Evolutionary conservation across 1,140 invertebrate species (phyloP).

Genomic region (Drosophila ambigua): DNA sequence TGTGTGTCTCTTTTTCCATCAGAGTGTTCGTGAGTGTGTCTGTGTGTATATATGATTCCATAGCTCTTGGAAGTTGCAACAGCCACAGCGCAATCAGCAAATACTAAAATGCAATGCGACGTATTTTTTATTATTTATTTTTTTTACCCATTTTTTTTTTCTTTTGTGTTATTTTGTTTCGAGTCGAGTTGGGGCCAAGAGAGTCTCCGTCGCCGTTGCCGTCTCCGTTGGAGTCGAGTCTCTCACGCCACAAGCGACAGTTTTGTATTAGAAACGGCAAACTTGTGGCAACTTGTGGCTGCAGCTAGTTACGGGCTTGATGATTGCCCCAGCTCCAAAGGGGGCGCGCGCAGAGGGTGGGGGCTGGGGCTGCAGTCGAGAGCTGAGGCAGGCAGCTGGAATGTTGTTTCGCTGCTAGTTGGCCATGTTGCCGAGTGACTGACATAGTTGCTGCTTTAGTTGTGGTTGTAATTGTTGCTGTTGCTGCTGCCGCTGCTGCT

Average conservation of each 20-base stretch:
- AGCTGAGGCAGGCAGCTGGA: slow-evolving; percentile 59
- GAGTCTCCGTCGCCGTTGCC: slow-evolving; percentile 24
- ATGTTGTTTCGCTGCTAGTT: slow-evolving; percentile 77
- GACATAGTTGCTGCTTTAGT: slow-evolving; percentile 70
- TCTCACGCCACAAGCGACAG: slow-evolving; percentile 79
- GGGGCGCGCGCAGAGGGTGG: neutral
- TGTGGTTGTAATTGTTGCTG: slow-evolving; percentile 35
- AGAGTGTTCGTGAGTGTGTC: slow-evolving; percentile 30
- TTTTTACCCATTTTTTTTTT: slow-evolving; percentile 34
- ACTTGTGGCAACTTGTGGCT: slow-evolving; percentile 63
- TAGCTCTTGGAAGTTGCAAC: slow-evolving; percentile 38
- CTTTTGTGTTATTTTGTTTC: slow-evolving; percentile 28
- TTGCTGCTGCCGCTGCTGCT: slow-evolving; percentile 9
- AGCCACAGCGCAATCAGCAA: slow-evolving; percentile 63
- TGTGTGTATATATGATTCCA: slow-evolving; percentile 65
- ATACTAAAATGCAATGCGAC: slow-evolving; percentile 67
- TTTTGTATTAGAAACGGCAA: slow-evolving; percentile 77
- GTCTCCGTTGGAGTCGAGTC: slow-evolving; percentile 42
- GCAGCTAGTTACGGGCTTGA: slow-evolving; percentile 72
- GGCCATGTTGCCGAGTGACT: slow-evolving; percentile 77
- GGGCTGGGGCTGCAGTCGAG: slow-evolving; percentile 3
- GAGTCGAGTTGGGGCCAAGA: slow-evolving; percentile 33
- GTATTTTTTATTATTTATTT: slow-evolving; percentile 62
- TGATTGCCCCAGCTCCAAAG: slow-evolving; percentile 8
- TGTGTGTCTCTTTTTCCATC: slow-evolving; percentile 41